Base-by-base conservation (phyloP, 2,113 vertebrate genomes). In the Corythornis madagascariensis region DNA sequence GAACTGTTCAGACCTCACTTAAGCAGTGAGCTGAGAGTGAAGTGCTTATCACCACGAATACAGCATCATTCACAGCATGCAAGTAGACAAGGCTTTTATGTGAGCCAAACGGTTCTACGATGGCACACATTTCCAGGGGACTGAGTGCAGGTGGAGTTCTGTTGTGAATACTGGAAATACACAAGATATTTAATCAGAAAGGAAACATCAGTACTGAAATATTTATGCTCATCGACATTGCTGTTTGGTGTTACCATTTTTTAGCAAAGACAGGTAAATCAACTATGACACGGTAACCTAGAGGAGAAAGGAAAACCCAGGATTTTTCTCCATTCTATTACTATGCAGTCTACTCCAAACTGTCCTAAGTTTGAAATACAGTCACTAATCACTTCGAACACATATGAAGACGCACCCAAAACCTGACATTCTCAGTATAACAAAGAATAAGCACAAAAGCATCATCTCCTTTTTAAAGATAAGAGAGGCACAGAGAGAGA, bases 161-260 rank as follows among this genome's bases (percentile, higher is more conserved):
- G 28, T 25, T 50, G 16, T 50, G 66, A 92, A 79, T 33, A 42
- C 31, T 33, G 84, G 48, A 69, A 85, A 76, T 16, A 55, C 0
- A 1, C 11, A 75, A 75, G 52, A 10, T 64, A 93, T 38, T 38
- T 38, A 38, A 38, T 38, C 38, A 38, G 38, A 38, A 38, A 38
- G 38, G 38, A 38, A 38, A 38, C 38, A 38, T 38, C 38, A 38
- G 11, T 38, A 38, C 38, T 38, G 38, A 38, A 38, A 38, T 76
- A 86, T 96, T 95, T 96, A 81, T 83, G 83, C 48, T 13, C 47
- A 43, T 59, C 65, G 76, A 64, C 69, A 91, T 59, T 82, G 71
- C 15, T 89, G 38, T 52, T 76, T 8, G 5, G 40, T 50, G 43
- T 56, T 90, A 74, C 40, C 60, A 90, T 66, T 48, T 86, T 86